Evolutionary conservation across 2,888 invertebrate species (phyloP), one percentile per base, ranked within the genome.

Genomic region (Drosophila koepferae): DNA sequence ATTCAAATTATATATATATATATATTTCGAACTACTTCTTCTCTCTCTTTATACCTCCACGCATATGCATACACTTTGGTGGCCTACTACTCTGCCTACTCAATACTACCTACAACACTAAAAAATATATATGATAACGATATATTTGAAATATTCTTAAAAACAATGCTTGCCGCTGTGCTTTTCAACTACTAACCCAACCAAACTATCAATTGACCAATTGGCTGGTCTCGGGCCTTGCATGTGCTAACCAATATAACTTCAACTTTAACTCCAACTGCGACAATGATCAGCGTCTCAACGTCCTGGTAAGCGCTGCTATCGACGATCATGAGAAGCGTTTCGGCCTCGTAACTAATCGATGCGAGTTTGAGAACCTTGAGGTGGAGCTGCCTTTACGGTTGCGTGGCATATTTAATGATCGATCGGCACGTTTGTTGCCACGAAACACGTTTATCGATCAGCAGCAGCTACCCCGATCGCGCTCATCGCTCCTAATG

Each of bases 401-500:
- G 44, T 76, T 93, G 66, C 91, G 92, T 38, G 90, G 87, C 36
- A 88, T 92, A 51, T 92, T 86, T 62, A 89, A 80, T 61, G 91
- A 90, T 12, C 77, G 80, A 12, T 63, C 86, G 0, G 83, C 87
- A 40, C 91, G 92, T 2, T 64, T 91, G 3, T 63, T 93, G 74
- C 85, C 91, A 6, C 90, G 92, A 54, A 92, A 93, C 60, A 91
- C 91, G 12, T 94, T 95, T 81, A 94, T 95, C 10, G 94, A 94
- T 12, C 94, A 94, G 6, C 77, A 77, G 54, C 85, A 82, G 55
- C 83, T 95, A 49, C 94, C 94, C 0, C 91, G 95, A 1, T 95
- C 95, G 0, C 92, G 95, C 18, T 95, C 95, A 0, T 89, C 86
- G 0, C 94, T 94, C 38, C 90, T 95, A 0, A 94, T 94, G 69